Conservation (phyloP, 2,888 invertebrate species). For the Imbricaverruca yamaguchii region DNA sequence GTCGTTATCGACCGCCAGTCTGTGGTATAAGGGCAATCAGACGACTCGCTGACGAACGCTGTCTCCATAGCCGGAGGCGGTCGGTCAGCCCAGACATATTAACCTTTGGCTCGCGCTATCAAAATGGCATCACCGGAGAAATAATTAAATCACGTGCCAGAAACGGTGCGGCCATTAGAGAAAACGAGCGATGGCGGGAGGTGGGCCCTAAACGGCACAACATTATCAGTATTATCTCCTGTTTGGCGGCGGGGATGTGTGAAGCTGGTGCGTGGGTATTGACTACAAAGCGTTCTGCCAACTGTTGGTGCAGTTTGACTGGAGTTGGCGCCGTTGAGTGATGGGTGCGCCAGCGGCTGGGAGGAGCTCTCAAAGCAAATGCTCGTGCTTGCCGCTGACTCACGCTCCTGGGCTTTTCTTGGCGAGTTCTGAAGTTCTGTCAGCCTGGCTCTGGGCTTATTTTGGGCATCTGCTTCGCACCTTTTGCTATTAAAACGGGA, state of each 20-base stretch:
- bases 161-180: not conserved
- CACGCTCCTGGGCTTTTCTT: too few species aligned
- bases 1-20: too few species aligned
- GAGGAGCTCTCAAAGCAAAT: too few species aligned
- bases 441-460: too few species aligned
- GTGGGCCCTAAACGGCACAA: not conserved
- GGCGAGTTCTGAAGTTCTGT: too few species aligned
- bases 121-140: conserved; percentile 5
- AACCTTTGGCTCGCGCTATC: conserved; percentile 16
- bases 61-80: too few species aligned
- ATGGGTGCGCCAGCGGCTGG: too few species aligned
- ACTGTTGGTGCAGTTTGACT: not conserved
- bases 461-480: too few species aligned
- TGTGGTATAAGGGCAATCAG: too few species aligned
- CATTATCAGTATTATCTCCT: not conserved
- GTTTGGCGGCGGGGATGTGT: not conserved
- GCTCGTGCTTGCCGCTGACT: too few species aligned
- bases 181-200: not conserved
- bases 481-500: too few species aligned
- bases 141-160: not conserved
- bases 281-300: not conserved
- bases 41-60: too few species aligned
- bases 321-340: not conserved
- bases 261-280: not conserved
- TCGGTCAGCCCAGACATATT: not conserved